Evolutionary conservation across 1,140 invertebrate species (phyloP).

Genomic region (Periplaneta americana): DNA sequence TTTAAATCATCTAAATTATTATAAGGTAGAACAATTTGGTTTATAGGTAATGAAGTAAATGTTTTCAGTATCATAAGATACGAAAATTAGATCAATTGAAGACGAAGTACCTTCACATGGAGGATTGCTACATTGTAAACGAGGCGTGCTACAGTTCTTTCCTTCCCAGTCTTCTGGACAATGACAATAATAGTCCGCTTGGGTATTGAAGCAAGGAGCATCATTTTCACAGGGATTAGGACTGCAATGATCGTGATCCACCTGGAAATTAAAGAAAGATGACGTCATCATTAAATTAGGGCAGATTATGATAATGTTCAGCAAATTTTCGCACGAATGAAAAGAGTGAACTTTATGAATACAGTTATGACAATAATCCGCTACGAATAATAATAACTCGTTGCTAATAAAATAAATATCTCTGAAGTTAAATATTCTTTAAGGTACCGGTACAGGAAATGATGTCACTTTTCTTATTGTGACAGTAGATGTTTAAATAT

Average conservation of each 20-base stretch:
- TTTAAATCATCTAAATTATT: too few species aligned
- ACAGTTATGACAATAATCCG: too few species aligned
- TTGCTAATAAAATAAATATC: neutral
- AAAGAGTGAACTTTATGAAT: too few species aligned
- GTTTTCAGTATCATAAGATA: too few species aligned
- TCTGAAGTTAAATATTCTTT: neutral
- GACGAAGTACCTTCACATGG: constrained; percentile 44
- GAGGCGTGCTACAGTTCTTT: constrained; percentile 73
- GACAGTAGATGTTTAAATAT: neutral
- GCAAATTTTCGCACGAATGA: too few species aligned
- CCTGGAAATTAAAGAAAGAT: constrained; percentile 41
- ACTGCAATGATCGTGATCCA: constrained; percentile 76
- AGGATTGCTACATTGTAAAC: constrained; percentile 49
- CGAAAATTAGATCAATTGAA: too few species aligned
- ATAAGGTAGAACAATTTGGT: too few species aligned
- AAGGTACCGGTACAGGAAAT: neutral
- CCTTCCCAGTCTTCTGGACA: constrained; percentile 83
- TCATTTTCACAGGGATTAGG: constrained; percentile 76
- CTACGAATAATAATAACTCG: neutral
- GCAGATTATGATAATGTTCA: too few species aligned
- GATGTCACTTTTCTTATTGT: neutral
- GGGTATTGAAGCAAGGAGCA: constrained; percentile 75
- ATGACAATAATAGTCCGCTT: constrained; percentile 79
- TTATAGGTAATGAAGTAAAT: too few species aligned
- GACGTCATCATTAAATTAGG: too few species aligned